Base-by-base conservation (phyloP, 1,140 invertebrate genomes). In the Babylonia areolata region DNA sequence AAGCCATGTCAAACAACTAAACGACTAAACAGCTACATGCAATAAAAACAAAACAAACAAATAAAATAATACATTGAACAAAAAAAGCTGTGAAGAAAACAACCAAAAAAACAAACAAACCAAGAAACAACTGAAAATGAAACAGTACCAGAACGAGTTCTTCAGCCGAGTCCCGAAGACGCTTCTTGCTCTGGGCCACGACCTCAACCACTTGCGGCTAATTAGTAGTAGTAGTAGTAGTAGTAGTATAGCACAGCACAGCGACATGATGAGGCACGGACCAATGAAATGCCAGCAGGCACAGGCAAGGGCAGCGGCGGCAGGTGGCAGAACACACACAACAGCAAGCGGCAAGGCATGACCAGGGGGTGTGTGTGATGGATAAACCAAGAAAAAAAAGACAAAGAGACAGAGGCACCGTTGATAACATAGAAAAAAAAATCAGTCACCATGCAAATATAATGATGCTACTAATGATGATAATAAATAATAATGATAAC, bases 71-170 rank as follows among this genome's bases (percentile, higher is more conserved):
- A n/a, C n/a, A n/a, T n/a, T n/a, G n/a, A n/a, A n/a, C n/a, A n/a
- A n/a, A n/a, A n/a, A n/a, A n/a, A n/a, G n/a, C n/a, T n/a, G n/a
- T n/a, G n/a, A n/a, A n/a, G n/a, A n/a, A n/a, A n/a, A n/a, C 92
- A 93, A n/a, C n/a, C n/a, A n/a, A n/a, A n/a, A n/a, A n/a, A n/a
- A n/a, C n/a, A n/a, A n/a, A n/a, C n/a, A n/a, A n/a, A n/a, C n/a
- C n/a, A n/a, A n/a, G n/a, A n/a, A n/a, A n/a, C n/a, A n/a, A n/a
- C n/a, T n/a, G n/a, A 92, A 91, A n/a, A 93, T 88, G 90, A 88
- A 91, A 86, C 90, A 96, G 97, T 97, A 97, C 97, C 97, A 97
- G 97, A 96, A 97, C 96, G 96, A 97, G 96, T 96, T 97, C 97
- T 95, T 97, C 97, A 94, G 95, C 96, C 95, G 96, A 96, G 95